A percentile compares a stretch with the other conserved stretches of the same genome.
Conservation (phyloP, 2,113 vertebrate species). For the Anolis sagrei region DNA sequence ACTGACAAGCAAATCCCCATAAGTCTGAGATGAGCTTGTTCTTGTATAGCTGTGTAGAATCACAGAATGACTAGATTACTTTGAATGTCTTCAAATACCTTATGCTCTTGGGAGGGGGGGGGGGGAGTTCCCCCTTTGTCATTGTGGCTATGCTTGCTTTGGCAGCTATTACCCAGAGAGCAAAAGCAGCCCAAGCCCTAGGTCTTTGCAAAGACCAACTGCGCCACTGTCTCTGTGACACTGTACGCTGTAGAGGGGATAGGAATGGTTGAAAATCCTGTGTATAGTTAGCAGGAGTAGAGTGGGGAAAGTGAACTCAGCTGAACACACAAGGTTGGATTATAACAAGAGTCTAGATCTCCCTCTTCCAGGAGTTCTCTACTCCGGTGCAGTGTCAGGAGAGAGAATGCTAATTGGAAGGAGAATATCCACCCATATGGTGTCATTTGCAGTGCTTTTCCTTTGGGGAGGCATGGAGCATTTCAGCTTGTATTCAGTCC, state of each 20-base stretch:
- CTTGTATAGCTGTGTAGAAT: not conserved
- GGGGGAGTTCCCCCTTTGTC: too few species aligned
- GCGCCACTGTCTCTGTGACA: not conserved
- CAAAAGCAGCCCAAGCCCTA: not conserved
- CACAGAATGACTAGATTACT: not conserved
- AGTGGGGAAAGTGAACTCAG: not conserved
- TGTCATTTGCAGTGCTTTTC: not conserved
- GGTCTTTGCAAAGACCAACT: not conserved
- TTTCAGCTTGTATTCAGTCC: not conserved
- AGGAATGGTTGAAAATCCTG: not conserved
- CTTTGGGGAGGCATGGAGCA: not conserved
- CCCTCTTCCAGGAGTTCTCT: not conserved
- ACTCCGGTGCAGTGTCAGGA: fast-evolving
- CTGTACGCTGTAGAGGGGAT: not conserved
- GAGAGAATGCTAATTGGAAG: not conserved
- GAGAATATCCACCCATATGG: not conserved
- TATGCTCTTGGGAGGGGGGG: not conserved
- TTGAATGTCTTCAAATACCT: too few species aligned
- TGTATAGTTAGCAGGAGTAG: not conserved
- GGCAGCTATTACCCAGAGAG: not conserved
- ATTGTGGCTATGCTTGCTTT: not conserved
- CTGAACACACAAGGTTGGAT: not conserved
- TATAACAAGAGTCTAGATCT: not conserved
- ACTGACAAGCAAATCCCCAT: too few species aligned
- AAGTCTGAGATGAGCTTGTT: not conserved